Percentiles rank a stretch among this genome's conserved stretches.
phyloP scores from a whole-genome alignment of 2,113 vertebrate species.

The Pteronura brasiliensis region DNA sequence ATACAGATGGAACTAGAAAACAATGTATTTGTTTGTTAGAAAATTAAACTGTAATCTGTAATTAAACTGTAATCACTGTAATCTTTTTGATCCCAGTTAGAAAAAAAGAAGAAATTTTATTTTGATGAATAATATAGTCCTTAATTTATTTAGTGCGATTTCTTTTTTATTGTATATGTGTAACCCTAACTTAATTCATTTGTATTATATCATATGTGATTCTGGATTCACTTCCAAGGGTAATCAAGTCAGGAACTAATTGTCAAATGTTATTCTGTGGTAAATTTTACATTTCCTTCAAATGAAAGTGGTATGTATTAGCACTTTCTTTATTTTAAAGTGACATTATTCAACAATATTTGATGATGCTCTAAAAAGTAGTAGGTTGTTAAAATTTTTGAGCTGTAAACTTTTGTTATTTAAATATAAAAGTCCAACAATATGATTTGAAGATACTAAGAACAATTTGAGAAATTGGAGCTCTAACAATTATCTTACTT shows the following conservation, averaged over 20 bases:
- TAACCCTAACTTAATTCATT: conserved; percentile 75
- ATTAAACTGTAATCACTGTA: too few species aligned
- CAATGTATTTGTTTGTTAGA: conserved; percentile 48
- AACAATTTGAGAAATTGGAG: conserved; percentile 17
- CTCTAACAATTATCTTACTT: neutral
- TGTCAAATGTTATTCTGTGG: conserved; percentile 78
- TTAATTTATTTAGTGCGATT: conserved; percentile 57
- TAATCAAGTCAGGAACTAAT: conserved; percentile 84
- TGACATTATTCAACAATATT: conserved; percentile 66
- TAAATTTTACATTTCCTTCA: conserved; percentile 82
- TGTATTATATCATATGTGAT: conserved; percentile 60
- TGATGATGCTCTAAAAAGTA: conserved; percentile 70
- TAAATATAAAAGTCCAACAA: conserved; percentile 19
- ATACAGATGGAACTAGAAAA: conserved; percentile 45
- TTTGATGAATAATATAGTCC: conserved; percentile 30
- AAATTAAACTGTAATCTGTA: too few species aligned
- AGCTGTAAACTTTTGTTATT: conserved; percentile 59
- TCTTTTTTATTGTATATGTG: conserved; percentile 66
- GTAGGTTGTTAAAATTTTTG: conserved; percentile 65
- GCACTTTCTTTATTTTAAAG: conserved; percentile 69
- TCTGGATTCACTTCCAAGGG: conserved; percentile 78
- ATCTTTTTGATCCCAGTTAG: conserved; percentile 51
- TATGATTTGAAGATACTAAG: conserved; percentile 27
- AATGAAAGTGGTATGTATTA: conserved; percentile 77
- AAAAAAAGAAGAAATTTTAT: conserved; percentile 52